Base-by-base conservation (phyloP, 1,140 invertebrate genomes). In the Atopsyche davidsoni region DNA sequence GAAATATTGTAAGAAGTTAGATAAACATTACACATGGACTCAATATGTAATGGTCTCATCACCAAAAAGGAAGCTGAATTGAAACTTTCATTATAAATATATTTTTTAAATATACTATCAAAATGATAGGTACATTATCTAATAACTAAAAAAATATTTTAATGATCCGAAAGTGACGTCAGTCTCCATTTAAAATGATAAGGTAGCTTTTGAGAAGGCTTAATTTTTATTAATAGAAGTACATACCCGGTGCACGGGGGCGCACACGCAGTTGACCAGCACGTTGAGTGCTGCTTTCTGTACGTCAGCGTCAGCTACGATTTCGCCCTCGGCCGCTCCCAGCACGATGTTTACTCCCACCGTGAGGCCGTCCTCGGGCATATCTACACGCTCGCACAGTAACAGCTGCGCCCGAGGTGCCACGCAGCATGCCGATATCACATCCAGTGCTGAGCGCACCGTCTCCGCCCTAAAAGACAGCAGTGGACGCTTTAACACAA, bases 261-360 rank as follows among this genome's bases (percentile, higher is more conserved):
- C 89, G 72, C 92, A 96, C 2, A 96, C 89, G 70, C 91, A 94
- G 65, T 95, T 96, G 35, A 92, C 86, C 19, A 97, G 77, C 7
- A 93, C 85, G 57, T 85, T 81, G 0, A 97, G 70, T 0, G 93
- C 92, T 0, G 92, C 85, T 62, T 89, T 87, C 63, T 95, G 87
- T 0, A 96, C 91, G 63, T 97, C 93, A 0, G 91, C 78, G 63
- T 96, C 92, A 2, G 80, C 76, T 0, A 92, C 81, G 21, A 93
- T 87, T 66, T 96, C 91, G 2, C 92, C 90, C 64, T 94, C 90
- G 3, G 91, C 89, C 7, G 91, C 85, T 3, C 87, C 66, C 1
- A 73, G 59, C n/a, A 91, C 77, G 34, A 93, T 80, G 63, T 84
- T 84, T 41, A 85, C 79, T 13, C 84, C 88, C 46, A 85, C 82